phyloP scores from a whole-genome alignment of 1,140 invertebrate species.

The Eumeta japonica region DNA sequence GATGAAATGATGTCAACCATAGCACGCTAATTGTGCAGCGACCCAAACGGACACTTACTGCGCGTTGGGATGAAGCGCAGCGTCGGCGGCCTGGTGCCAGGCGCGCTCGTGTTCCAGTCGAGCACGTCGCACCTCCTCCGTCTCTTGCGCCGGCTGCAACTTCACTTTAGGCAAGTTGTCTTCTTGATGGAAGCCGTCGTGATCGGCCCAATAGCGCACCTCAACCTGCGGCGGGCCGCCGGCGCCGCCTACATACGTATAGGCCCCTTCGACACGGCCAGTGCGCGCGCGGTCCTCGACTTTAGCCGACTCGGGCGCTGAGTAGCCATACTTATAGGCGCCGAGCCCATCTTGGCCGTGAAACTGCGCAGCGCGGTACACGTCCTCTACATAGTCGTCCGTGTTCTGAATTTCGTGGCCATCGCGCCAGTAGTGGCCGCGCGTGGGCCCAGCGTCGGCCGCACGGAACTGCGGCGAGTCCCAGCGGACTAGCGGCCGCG shows the following conservation, averaged over 20 bases:
- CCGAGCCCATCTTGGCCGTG: slow-evolving; percentile 66
- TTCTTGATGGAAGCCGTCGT: slow-evolving; percentile 65
- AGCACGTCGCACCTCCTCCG: slow-evolving; percentile 60
- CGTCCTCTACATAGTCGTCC: slow-evolving; percentile 64
- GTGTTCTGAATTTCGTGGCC: slow-evolving; percentile 62
- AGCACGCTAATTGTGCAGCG: too few relatives aligned
- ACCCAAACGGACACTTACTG: too few relatives aligned
- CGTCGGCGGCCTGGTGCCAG: slow-evolving; percentile 63
- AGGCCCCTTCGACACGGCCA: slow-evolving; percentile 56
- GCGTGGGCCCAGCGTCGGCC: slow-evolving; percentile 46
- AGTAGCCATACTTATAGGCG: slow-evolving; percentile 64
- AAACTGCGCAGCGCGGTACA: slow-evolving; percentile 64
- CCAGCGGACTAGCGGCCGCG: slow-evolving; percentile 40
- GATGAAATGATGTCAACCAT: too few relatives aligned
- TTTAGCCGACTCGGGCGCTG: slow-evolving; percentile 64
- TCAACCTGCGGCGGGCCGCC: slow-evolving; percentile 38
- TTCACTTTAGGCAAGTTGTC: slow-evolving; percentile 64
- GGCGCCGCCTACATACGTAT: slow-evolving; percentile 48
- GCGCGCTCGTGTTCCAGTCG: slow-evolving; percentile 62
- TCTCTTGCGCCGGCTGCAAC: slow-evolving; percentile 60
- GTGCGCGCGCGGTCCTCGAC: slow-evolving; percentile 54
- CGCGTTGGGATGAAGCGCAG: slow-evolving; percentile 50
- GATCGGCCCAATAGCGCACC: slow-evolving; percentile 65
- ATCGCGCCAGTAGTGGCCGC: slow-evolving; percentile 60
- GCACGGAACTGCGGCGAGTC: slow-evolving; percentile 45